Percentiles rank a stretch among this genome's conserved stretches.
phyloP scores from a whole-genome alignment of 2,888 invertebrate species.

The Meteorus colon region DNA sequence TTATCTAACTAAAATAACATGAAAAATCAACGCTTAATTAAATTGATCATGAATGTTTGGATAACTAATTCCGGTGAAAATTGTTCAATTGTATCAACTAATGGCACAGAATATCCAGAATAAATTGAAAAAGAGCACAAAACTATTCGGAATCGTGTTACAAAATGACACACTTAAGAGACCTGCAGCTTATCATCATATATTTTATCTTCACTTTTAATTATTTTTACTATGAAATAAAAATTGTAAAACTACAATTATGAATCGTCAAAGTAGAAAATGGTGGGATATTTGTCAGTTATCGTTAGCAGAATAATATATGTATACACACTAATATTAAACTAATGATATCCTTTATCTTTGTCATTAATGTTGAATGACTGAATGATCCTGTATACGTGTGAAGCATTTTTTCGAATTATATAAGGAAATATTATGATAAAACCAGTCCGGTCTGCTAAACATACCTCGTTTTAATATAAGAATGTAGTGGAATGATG shows the following conservation, averaged over 20 bases:
- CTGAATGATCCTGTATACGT: not conserved
- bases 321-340: not conserved
- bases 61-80: constrained; percentile 16
- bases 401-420: not conserved
- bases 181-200: constrained; percentile 20
- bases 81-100: constrained; percentile 18
- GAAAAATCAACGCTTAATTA: not conserved
- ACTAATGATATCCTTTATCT: not conserved
- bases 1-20: constrained; percentile 35
- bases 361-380: not conserved
- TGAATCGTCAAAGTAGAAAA: not conserved
- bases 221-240: constrained; percentile 42
- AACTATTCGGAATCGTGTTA: constrained; percentile 18
- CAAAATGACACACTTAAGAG: constrained; percentile 32
- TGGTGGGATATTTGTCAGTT: constrained; percentile 10
- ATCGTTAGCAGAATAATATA: constrained; percentile 3
- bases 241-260: not conserved
- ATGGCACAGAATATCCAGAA: constrained; percentile 17
- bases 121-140: not conserved
- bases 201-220: constrained; percentile 42
- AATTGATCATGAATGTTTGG: constrained; percentile 13
- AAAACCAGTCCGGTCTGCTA: not conserved
- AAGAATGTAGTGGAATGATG: too few relatives aligned
- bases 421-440: not conserved
- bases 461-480: not conserved